Base-by-base conservation (phyloP, 2,797 vertebrate species). In the Alauda arvensis region DNA sequence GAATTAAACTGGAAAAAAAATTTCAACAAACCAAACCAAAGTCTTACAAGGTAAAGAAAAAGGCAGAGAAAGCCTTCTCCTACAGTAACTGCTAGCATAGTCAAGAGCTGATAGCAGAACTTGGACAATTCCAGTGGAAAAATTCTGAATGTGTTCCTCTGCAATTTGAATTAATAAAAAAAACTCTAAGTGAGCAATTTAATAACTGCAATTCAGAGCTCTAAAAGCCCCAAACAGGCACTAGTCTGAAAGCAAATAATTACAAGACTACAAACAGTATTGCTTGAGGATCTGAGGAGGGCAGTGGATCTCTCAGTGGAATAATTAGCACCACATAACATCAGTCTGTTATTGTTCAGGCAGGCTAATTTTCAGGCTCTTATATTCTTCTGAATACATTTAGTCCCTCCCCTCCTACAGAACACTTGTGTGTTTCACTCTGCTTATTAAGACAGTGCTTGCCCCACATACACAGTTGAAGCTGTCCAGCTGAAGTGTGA, bases 231-330 rank as follows among this genome's bases (percentile, higher is more conserved):
- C 40, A 39, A 56, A 89, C 46, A 90, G 77, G 71, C 83, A 85
- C 13, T 20, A 85, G 23, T 76, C 40, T 87, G 87, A 76, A 93
- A 93, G 65, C 63, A 92, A 89, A 39, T 85, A 92, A 88, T 89
- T 78, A 89, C 83, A 81, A 74, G 61, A 70, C 63, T 87, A 76
- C 63, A 76, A 80, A 83, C 25, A 67, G 45, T 14, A 83, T 21
- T 1, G 31, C 77, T 75, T 10, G 61, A 92, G 77, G 74, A 92
- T 60, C 53, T 48, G 56, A 76, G 24, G 28, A 80, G 0, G 3
- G 76, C 57, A 89, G 31, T 6, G 53, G 31, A 48, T 74, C 40
- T 88, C 88, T 76, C 92, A 61, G 16, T 53, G 82, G 79, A 88
- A 51, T 78, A 91, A 91, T 88, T 76, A 91, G 49, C 52, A 76